Evolutionary conservation across 2,888 invertebrate genomes (phyloP).

Genomic region (Bimastos eiseni): DNA sequence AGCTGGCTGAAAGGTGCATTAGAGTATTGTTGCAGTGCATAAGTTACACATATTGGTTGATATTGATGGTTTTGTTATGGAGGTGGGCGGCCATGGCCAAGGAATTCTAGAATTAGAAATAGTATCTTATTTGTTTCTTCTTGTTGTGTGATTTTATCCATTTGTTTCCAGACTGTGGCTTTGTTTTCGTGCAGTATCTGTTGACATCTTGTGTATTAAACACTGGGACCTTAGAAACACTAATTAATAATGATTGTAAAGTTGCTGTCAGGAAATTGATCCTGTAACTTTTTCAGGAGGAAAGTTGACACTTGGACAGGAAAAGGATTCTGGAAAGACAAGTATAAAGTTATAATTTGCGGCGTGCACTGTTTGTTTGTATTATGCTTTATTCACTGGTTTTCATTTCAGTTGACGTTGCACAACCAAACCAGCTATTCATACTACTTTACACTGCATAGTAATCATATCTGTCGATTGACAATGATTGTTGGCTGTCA

Average conservation of each 20-base stretch:
- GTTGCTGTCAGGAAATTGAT: neutral
- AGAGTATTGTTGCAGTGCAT: neutral
- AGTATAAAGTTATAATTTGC: slow-evolving; percentile 27
- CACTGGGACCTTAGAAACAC: too few relatives aligned
- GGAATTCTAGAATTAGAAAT: neutral
- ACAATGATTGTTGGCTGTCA: neutral
- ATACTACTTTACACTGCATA: neutral
- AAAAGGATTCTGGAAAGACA: slow-evolving; percentile 35
- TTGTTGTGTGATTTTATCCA: neutral
- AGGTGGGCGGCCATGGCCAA: too few relatives aligned
- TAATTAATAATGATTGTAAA: neutral
- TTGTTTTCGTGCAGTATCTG: too few relatives aligned
- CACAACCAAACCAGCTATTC: neutral
- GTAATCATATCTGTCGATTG: neutral
- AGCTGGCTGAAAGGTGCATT: neutral
- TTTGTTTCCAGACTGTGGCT: too few relatives aligned
- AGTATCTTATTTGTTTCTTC: neutral
- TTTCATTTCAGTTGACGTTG: slow-evolving; percentile 3
- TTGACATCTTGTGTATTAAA: too few relatives aligned
- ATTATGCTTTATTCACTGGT: neutral
- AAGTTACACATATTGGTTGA: neutral
- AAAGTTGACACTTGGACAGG: slow-evolving; percentile 31
- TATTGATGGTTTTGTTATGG: neutral
- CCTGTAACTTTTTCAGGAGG: slow-evolving; percentile 32
- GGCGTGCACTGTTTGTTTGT: neutral